phyloP scores from a whole-genome alignment of 2,797 vertebrate genomes.

The Molossus alvarezi region DNA sequence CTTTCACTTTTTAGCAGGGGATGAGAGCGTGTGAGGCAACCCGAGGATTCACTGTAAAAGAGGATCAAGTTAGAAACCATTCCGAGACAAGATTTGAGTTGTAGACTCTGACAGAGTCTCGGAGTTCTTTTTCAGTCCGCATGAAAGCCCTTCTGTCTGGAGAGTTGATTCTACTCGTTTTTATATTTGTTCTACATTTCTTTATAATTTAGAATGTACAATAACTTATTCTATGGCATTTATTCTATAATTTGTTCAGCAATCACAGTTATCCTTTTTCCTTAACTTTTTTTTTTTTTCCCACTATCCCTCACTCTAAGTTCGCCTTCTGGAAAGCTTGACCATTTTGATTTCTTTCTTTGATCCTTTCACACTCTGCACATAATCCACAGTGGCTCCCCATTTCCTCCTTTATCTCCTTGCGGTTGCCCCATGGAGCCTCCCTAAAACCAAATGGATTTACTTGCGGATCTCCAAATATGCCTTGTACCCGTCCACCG shows the following conservation, averaged over 20 bases:
- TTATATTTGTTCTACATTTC: conserved; percentile 16
- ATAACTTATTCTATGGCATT: not conserved
- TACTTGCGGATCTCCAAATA: not conserved
- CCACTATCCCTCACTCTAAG: not conserved
- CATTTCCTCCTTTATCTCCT: not conserved
- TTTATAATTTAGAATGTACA: conserved; percentile 10
- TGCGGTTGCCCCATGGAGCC: accelerated
- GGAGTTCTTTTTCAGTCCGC: not conserved
- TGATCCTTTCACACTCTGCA: not conserved
- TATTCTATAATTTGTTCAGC: not conserved
- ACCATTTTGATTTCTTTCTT: not conserved
- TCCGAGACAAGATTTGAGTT: not conserved
- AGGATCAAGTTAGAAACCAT: conserved; percentile 48
- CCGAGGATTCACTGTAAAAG: not conserved
- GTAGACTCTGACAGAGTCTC: not conserved
- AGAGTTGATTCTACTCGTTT: conserved; percentile 38
- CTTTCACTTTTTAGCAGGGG: conserved; percentile 67
- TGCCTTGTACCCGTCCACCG: accelerated
- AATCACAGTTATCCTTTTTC: conserved; percentile 1
- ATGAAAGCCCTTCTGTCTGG: conserved; percentile 11
- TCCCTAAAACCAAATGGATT: not conserved
- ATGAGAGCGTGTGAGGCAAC: conserved; percentile 46
- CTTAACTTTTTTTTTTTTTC: not conserved
- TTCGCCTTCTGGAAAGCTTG: not conserved
- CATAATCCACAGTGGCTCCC: not conserved